Percentiles rank a stretch among this genome's conserved stretches.
Conservation (phyloP, 2,113 vertebrate species). For the Columba janthina region DNA sequence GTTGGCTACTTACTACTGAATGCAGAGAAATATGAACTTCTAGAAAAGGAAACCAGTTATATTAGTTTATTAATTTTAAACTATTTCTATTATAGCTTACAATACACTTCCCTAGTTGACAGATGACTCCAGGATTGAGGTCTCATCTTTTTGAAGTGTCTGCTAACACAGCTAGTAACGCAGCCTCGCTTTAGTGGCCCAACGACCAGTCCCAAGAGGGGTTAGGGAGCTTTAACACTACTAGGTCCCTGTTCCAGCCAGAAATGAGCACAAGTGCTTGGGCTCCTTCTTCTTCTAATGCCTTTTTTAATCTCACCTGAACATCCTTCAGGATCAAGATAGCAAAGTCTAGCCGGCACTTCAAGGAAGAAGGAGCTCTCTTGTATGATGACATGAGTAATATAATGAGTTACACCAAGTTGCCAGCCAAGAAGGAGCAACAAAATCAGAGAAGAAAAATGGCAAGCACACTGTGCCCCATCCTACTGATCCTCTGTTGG, state of each 20-base stretch:
- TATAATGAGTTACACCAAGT: background rate
- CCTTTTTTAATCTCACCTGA: background rate
- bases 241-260: background rate
- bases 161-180: background rate
- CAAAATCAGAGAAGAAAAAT: background rate
- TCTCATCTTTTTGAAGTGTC: background rate
- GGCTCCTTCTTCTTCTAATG: background rate
- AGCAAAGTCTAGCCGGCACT: background rate
- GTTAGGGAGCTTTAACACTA: background rate
- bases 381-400: background rate
- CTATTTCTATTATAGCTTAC: background rate
- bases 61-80: background rate
- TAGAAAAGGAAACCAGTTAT: background rate
- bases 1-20: background rate
- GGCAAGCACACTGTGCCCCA: accelerated
- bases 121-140: background rate
- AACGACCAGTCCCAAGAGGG: background rate
- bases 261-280: background rate
- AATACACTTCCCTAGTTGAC: background rate
- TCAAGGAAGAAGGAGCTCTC: background rate
- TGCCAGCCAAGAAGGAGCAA: background rate
- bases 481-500: background rate
- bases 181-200: background rate
- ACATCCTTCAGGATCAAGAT: background rate
- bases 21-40: background rate